phyloP scores from a whole-genome alignment of 30 jellyfish, hydroid and myxozoan species.

The Turritopsis rubra region DNA sequence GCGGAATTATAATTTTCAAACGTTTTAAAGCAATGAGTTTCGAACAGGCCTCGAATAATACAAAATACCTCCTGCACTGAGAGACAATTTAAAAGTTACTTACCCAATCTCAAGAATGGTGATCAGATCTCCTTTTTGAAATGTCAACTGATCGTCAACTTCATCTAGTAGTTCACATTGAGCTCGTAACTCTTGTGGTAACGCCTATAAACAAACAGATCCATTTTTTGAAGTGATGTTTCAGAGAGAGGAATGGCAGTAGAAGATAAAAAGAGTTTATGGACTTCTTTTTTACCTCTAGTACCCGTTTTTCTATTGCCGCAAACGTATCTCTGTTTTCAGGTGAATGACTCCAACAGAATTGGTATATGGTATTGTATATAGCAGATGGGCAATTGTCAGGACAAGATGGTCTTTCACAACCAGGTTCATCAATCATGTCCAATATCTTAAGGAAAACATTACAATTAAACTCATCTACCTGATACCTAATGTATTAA shows the following conservation, averaged over 20 bases:
- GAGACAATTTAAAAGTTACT: not conserved
- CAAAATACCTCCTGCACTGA: no score
- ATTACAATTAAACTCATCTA: not conserved
- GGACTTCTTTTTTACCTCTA: conserved; percentile 42
- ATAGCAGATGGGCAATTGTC: conserved; percentile 71
- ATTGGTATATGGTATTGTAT: conserved; percentile 42
- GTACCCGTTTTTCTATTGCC: conserved; percentile 46
- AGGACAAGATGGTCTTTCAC: conserved; percentile 74
- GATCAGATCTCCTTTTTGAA: not conserved
- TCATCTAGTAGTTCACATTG: not conserved
- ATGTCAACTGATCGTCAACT: not conserved
- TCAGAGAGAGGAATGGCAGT: not conserved
- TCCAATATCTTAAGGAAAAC: conserved; percentile 54
- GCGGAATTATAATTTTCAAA: no score
- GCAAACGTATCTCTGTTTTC: conserved; percentile 68
- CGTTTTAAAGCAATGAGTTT: no score
- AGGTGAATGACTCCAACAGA: conserved; percentile 78
- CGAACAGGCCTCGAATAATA: no score
- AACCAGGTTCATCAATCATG: conserved; percentile 78
- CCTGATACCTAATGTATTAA: not conserved
- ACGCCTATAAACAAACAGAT: not conserved
- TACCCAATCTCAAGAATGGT: not conserved
- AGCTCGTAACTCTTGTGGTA: conserved; percentile 13
- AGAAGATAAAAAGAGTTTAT: not conserved
- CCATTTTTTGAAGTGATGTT: not conserved